These are phyloP conservation scores for Littorina saxatilis DNA, from an alignment of 1,140 invertebrate species.

Conservation along the genomic window DNA sequence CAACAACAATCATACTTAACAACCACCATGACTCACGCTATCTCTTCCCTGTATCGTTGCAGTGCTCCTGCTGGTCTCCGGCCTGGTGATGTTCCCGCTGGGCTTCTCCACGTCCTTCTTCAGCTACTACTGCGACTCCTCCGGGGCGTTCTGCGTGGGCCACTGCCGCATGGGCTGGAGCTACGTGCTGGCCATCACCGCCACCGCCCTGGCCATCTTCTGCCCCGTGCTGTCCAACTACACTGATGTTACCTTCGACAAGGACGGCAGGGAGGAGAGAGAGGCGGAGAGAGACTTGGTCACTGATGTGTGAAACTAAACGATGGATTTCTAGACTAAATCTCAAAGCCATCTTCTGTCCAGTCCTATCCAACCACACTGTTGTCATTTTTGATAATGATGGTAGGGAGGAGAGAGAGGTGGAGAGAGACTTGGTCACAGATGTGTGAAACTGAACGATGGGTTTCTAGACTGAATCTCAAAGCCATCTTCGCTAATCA, in stretches of 20 bases:
- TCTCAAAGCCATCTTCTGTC: too few relatives aligned
- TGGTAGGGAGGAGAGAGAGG: not conserved
- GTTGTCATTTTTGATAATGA: too few relatives aligned
- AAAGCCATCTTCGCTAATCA: too few relatives aligned
- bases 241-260: conserved; percentile 44
- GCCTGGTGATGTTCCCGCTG: conserved; percentile 74
- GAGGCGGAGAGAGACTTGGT: not conserved
- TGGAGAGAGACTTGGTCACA: not conserved
- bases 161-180: conserved; percentile 75
- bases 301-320: too few relatives aligned
- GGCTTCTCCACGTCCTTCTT: conserved; percentile 74
- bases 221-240: conserved; percentile 73
- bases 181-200: conserved; percentile 74
- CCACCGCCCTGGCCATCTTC: conserved; percentile 73
- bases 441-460: too few relatives aligned
- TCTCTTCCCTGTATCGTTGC: conserved; percentile 40
- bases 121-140: conserved; percentile 67
- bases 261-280: not conserved
- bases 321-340: too few relatives aligned
- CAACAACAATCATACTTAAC: too few relatives aligned
- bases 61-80: conserved; percentile 63
- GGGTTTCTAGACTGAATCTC: too few relatives aligned
- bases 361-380: too few relatives aligned
- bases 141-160: conserved; percentile 65
- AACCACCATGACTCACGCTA: too few relatives aligned